Conservation (phyloP, 1,140 invertebrate genomes). For the Chironomus striatipennis region DNA sequence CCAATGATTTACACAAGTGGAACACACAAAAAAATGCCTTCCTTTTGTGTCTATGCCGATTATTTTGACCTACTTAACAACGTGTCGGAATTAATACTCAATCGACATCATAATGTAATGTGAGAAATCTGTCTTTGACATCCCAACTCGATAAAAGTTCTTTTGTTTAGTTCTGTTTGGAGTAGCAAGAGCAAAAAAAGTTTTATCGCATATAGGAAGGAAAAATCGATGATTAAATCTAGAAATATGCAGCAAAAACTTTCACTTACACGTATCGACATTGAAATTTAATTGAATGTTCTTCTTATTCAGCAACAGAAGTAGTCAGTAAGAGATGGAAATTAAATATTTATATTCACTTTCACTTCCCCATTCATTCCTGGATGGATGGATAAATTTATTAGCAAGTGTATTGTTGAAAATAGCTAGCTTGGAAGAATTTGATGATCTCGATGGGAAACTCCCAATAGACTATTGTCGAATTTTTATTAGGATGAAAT, state of each 20-base stretch:
- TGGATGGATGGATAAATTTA: no score
- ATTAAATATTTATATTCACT: slow-evolving; percentile 15
- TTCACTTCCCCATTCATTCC: neutral
- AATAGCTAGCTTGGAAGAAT: slow-evolving; percentile 7
- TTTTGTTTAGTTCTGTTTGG: neutral
- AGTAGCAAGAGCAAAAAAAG: no score
- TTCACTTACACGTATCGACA: neutral
- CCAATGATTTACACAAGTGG: neutral
- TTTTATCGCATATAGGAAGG: no score
- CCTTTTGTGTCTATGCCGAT: neutral
- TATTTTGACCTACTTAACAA: slow-evolving; percentile 14
- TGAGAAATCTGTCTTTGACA: neutral
- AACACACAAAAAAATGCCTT: no score
- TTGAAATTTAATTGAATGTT: slow-evolving; percentile 14
- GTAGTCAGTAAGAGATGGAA: neutral
- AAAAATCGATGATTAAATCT: neutral
- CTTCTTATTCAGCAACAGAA: neutral
- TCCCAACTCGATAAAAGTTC: neutral
- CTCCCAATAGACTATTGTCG: slow-evolving; percentile 3
- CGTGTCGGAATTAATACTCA: neutral
- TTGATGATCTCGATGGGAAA: slow-evolving; percentile 6
- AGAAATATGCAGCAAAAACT: neutral
- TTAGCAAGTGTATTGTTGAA: neutral
- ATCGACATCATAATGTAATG: neutral
- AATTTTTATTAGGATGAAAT: neutral